Conservation (phyloP, 37 sponge, comb jelly and placozoan genomes). For the Chondrilla cf. caribensis region DNA sequence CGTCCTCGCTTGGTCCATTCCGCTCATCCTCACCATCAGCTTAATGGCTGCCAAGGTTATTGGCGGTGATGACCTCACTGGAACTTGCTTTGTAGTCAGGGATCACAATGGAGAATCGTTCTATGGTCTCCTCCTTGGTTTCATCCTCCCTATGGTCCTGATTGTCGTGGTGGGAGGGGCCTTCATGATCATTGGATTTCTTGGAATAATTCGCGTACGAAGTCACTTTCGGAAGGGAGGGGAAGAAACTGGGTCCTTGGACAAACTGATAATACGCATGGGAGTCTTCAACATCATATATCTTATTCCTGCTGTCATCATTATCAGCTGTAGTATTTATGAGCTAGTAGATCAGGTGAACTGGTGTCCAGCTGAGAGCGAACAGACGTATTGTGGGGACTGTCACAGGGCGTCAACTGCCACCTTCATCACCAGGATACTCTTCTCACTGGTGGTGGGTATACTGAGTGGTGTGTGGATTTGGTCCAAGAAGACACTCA, state of each 20-base stretch:
- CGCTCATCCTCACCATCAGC: conserved; percentile 63
- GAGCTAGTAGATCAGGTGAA: conserved; percentile 44
- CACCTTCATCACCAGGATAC: conserved; percentile 54
- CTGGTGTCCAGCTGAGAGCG: conserved; percentile 34
- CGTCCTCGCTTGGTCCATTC: conserved; percentile 67
- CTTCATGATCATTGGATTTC: conserved; percentile 61
- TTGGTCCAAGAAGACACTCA: conserved; percentile 83
- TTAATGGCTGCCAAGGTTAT: conserved; percentile 50
- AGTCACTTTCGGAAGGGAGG: conserved; percentile 43
- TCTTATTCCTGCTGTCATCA: conserved; percentile 74
- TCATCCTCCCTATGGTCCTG: conserved; percentile 64
- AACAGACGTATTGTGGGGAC: conserved; percentile 8
- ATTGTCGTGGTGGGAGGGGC: conserved; percentile 38
- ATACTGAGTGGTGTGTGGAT: conserved; percentile 82
- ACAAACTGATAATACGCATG: conserved; percentile 86
- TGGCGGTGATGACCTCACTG: conserved; percentile 75
- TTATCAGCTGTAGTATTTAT: conserved; percentile 72
- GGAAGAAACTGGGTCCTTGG: conserved; percentile 62
- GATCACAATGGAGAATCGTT: conserved; percentile 30
- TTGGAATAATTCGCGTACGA: conserved; percentile 47
- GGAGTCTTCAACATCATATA: conserved; percentile 84
- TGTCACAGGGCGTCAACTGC: conserved; percentile 38
- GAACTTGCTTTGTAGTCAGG: conserved; percentile 63
- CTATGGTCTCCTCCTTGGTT: conserved; percentile 54
- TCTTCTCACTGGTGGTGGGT: conserved; percentile 75